Conservation (phyloP, 2,797 vertebrate species). For the Knipowitschia caucasica region DNA sequence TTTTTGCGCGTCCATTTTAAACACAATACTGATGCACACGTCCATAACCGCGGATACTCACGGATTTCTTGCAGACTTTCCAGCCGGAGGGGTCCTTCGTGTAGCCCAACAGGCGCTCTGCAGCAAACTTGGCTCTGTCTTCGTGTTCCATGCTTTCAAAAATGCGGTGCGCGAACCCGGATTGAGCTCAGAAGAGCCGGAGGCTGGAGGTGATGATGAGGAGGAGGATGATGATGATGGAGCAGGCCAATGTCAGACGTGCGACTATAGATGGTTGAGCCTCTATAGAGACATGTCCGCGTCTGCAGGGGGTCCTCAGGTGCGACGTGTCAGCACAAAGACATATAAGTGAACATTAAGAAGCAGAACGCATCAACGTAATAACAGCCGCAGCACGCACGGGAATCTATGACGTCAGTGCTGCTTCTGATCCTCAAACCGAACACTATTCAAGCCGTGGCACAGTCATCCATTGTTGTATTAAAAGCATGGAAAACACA, state of each 20-base stretch:
- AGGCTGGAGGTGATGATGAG: background rate
- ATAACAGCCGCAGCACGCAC: background rate
- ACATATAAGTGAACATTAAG: slow-evolving; percentile 6
- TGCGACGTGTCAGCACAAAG: slow-evolving; percentile 47
- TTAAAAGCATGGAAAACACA: background rate
- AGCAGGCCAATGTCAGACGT: too few species aligned
- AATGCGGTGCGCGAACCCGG: too few species aligned
- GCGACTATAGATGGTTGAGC: too few species aligned
- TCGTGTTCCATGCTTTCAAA: slow-evolving; percentile 65
- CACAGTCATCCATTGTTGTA: background rate
- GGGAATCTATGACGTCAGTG: background rate
- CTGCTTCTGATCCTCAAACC: background rate
- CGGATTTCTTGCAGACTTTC: slow-evolving; percentile 83
- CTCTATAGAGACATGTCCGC: slow-evolving; percentile 1
- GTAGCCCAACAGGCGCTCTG: slow-evolving; percentile 75
- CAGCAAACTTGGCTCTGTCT: slow-evolving; percentile 64
- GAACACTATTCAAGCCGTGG: background rate
- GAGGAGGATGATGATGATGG: too few species aligned
- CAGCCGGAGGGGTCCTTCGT: slow-evolving; percentile 80
- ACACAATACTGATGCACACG: background rate
- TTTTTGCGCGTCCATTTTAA: slow-evolving; percentile 6
- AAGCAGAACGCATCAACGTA: background rate
- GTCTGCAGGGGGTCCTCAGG: slow-evolving; percentile 14
- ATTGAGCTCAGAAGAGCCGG: too few species aligned
- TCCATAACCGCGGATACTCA: slow-evolving; percentile 52